These are phyloP conservation scores for Drosophila pseudotalamancana DNA, from an alignment of 2,888 invertebrate species.

Conservation along the genomic window DNA sequence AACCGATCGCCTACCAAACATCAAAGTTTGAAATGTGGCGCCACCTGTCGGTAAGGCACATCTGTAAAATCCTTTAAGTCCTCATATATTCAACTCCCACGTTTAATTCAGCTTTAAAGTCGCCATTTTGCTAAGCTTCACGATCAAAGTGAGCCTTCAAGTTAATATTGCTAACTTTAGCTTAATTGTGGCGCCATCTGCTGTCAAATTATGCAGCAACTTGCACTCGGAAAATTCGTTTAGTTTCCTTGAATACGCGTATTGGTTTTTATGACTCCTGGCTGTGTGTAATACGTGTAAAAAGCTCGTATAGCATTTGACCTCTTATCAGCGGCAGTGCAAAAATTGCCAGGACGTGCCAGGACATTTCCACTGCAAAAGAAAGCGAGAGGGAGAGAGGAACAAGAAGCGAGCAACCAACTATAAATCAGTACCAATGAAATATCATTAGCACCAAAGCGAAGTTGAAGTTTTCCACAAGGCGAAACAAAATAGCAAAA, in stretches of 20 bases:
- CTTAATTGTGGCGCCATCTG: slow-evolving; percentile 24
- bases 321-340: slow-evolving; percentile 34
- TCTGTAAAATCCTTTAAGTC: too few relatives aligned
- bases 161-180: neutral
- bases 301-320: slow-evolving; percentile 27
- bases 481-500: slow-evolving; percentile 23
- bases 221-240: neutral
- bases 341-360: slow-evolving; percentile 32
- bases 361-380: neutral
- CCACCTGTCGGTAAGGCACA: neutral
- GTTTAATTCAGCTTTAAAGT: too few relatives aligned
- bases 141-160: too few relatives aligned
- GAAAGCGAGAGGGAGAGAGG: slow-evolving; percentile 1
- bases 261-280: slow-evolving; percentile 11
- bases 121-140: too few relatives aligned
- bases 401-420: slow-evolving; percentile 40
- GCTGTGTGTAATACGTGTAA: slow-evolving; percentile 10
- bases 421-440: slow-evolving; percentile 76
- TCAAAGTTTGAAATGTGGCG: neutral
- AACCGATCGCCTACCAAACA: too few relatives aligned
- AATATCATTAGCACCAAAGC: slow-evolving; percentile 68
- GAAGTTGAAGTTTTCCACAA: slow-evolving; percentile 12
- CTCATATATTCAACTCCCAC: neutral
- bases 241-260: neutral
- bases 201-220: slow-evolving; percentile 2